phyloP scores from a whole-genome alignment of 1,140 invertebrate species.

The Contarinia nasturtii region DNA sequence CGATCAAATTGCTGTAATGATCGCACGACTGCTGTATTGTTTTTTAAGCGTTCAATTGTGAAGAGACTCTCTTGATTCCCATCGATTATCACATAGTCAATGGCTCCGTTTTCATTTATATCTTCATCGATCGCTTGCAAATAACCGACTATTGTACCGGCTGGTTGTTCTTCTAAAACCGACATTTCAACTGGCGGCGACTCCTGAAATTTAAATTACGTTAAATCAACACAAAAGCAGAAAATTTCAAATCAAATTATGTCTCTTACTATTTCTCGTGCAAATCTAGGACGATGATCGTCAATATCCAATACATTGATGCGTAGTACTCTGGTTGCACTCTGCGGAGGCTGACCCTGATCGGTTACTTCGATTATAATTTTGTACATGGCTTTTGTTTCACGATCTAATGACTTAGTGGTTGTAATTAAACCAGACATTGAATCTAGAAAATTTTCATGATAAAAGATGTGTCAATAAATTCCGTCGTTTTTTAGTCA shows the following conservation, averaged over 20 bases:
- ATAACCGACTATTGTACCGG: constrained; percentile 41
- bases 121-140: constrained; percentile 54
- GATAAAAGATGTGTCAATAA: background rate
- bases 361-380: constrained; percentile 56
- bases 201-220: constrained; percentile 25
- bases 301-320: constrained; percentile 55
- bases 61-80: constrained; percentile 53
- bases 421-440: constrained; percentile 56
- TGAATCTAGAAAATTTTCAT: constrained; percentile 22
- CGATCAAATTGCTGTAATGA: constrained; percentile 42
- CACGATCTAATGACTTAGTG: constrained; percentile 42
- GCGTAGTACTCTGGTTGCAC: constrained; percentile 44
- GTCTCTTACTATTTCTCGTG: constrained; percentile 38
- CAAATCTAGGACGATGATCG: constrained; percentile 58
- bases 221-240: background rate
- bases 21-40: constrained; percentile 43
- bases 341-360: constrained; percentile 52
- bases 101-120: constrained; percentile 50
- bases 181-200: constrained; percentile 39
- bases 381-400: constrained; percentile 48
- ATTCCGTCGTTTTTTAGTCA: no score
- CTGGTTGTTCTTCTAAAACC: constrained; percentile 41
- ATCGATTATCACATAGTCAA: constrained; percentile 52
- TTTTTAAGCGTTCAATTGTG: constrained; percentile 34
- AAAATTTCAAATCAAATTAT: background rate